phyloP scores from a whole-genome alignment of 2,113 vertebrate genomes.

The Mobula birostris region DNA sequence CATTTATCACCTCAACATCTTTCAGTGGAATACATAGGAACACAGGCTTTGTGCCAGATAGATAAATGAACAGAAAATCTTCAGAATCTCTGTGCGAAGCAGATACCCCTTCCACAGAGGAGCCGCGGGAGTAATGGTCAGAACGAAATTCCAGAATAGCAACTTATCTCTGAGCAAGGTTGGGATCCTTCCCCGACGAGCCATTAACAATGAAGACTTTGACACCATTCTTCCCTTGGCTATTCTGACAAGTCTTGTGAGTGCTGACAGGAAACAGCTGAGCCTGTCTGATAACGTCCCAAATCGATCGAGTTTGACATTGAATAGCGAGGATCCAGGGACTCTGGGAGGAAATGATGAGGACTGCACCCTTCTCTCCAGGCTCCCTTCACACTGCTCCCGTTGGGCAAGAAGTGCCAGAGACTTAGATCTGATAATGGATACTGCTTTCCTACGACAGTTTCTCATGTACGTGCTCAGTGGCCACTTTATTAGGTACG shows the following conservation, averaged over 20 bases:
- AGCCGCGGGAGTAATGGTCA: not conserved
- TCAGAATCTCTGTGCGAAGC: not conserved
- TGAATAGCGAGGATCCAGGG: not conserved
- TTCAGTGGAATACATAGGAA: not conserved
- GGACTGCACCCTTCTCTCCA: too few species aligned
- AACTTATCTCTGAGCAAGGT: not conserved
- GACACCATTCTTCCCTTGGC: not conserved
- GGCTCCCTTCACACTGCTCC: too few species aligned
- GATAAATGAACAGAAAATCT: not conserved
- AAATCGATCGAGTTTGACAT: not conserved
- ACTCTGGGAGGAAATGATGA: not conserved
- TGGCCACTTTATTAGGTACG: too few species aligned
- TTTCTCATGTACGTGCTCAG: too few species aligned
- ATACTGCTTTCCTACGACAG: too few species aligned
- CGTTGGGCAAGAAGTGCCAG: too few species aligned
- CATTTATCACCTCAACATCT: not conserved
- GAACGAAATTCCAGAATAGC: not conserved
- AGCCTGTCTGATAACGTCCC: not conserved
- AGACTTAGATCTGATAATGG: too few species aligned
- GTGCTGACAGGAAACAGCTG: not conserved
- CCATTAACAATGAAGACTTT: not conserved
- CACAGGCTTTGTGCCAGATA: not conserved
- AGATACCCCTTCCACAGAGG: not conserved
- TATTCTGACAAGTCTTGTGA: not conserved
- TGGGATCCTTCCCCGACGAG: not conserved